These are phyloP conservation scores for Mactra quadrangularis DNA, from an alignment of 1,140 invertebrate species.

Conservation along the genomic window DNA sequence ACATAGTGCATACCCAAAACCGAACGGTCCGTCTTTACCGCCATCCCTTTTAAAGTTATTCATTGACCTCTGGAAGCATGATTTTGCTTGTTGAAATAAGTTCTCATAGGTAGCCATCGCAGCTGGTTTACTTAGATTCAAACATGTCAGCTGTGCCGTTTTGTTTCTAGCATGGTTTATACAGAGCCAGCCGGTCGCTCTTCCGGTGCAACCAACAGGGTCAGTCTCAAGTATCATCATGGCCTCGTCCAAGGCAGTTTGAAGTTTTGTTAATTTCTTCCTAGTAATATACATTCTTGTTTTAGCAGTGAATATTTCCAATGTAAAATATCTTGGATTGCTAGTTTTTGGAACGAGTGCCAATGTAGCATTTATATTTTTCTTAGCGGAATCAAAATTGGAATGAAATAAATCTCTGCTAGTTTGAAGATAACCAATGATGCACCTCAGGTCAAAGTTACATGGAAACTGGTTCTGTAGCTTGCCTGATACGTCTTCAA, in stretches of 20 bases:
- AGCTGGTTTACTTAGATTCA: slow-evolving; percentile 59
- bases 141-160: slow-evolving; percentile 57
- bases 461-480: slow-evolving; percentile 29
- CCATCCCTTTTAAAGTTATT: slow-evolving; percentile 64
- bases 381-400: slow-evolving; percentile 63
- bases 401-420: slow-evolving; percentile 63
- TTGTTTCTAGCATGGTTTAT: slow-evolving; percentile 65
- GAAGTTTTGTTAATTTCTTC: slow-evolving; percentile 63
- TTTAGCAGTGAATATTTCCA: slow-evolving; percentile 65
- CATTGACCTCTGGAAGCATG: slow-evolving; percentile 59
- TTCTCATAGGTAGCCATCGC: slow-evolving; percentile 19
- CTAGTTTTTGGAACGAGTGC: slow-evolving; percentile 57
- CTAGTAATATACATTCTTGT: slow-evolving; percentile 65
- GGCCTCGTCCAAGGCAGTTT: slow-evolving; percentile 59
- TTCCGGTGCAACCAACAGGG: slow-evolving; percentile 63
- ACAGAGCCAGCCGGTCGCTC: slow-evolving; percentile 68
- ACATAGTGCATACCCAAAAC: slow-evolving; percentile 68
- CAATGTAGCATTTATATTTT: slow-evolving; percentile 48
- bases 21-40: slow-evolving; percentile 69
- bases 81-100: slow-evolving; percentile 42
- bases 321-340: slow-evolving; percentile 63
- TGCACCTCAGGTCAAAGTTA: slow-evolving; percentile 61
- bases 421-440: slow-evolving; percentile 60
- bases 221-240: slow-evolving; percentile 66
- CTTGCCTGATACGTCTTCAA: slow-evolving; percentile 34